A percentile compares a stretch with the other conserved stretches of the same genome.
phyloP scores from a whole-genome alignment of 2,888 invertebrate species.

The Mythimna loreyi region DNA sequence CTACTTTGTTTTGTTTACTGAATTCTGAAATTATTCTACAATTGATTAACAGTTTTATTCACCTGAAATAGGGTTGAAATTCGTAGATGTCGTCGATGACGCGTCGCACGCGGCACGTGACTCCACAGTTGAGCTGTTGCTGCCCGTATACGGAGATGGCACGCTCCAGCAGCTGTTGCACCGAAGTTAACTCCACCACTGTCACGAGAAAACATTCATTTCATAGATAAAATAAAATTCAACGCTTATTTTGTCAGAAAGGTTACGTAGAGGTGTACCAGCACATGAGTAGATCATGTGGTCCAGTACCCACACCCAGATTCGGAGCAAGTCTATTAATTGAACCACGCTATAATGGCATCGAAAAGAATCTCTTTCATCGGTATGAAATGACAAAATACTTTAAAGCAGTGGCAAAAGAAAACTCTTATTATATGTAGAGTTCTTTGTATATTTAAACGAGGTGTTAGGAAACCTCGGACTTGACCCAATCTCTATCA shows the following conservation, averaged over 20 bases:
- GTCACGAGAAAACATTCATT: constrained; percentile 20
- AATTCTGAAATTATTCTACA: constrained; percentile 5
- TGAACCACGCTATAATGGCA: no score
- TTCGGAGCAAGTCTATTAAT: no score
- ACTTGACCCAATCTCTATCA: background rate
- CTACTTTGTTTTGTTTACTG: constrained; percentile 35
- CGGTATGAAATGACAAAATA: no score
- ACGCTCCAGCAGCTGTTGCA: constrained; percentile 86
- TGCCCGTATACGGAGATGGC: constrained; percentile 83
- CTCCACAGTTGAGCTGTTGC: constrained; percentile 83
- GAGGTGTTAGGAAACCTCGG: background rate
- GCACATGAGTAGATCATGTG: no score
- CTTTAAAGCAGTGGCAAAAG: no score
- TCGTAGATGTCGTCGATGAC: constrained; percentile 88
- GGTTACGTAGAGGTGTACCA: background rate
- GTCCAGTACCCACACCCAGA: no score
- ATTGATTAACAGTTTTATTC: constrained; percentile 40
- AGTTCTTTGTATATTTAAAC: background rate
- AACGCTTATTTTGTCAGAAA: background rate
- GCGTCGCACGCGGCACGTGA: constrained; percentile 86
- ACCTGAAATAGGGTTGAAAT: constrained; percentile 89
- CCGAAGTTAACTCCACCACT: constrained; percentile 86
- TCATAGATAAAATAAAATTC: background rate
- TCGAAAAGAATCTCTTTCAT: no score
- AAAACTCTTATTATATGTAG: background rate